Evolutionary conservation across 1,140 invertebrate genomes (phyloP).

Genomic region (Drosophila bocqueti): DNA sequence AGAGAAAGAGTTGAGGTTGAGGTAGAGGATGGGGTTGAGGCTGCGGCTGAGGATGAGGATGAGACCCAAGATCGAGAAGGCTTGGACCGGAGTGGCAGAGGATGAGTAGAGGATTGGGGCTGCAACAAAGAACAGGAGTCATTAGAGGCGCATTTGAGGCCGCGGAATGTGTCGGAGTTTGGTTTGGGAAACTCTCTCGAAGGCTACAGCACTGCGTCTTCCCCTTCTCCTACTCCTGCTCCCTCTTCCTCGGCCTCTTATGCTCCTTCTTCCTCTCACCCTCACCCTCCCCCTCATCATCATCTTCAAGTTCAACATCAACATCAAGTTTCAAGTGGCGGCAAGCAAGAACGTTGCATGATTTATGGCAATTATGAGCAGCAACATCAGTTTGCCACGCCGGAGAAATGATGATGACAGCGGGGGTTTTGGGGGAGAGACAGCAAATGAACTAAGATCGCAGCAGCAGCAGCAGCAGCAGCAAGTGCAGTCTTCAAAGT

Average conservation of each 20-base stretch:
- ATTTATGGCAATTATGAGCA: constrained; percentile 81
- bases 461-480: constrained; percentile 3
- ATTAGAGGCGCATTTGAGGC: constrained; percentile 78
- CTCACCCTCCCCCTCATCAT: neutral
- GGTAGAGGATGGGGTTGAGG: constrained; percentile 1
- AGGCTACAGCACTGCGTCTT: constrained; percentile 5
- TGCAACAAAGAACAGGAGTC: constrained; percentile 80
- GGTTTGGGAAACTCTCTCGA: constrained; percentile 32
- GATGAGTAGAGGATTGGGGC: constrained; percentile 41
- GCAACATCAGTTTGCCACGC: constrained; percentile 31
- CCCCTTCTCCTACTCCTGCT: neutral
- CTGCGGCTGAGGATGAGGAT: constrained; percentile 22
- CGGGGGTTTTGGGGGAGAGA: neutral
- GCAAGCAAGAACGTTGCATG: constrained; percentile 72
- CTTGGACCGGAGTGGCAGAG: constrained; percentile 1
- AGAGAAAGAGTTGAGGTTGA: constrained; percentile 24
- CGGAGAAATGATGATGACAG: constrained; percentile 39
- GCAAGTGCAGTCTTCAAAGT: constrained; percentile 51
- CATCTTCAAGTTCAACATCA: constrained; percentile 39
- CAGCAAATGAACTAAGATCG: constrained; percentile 14
- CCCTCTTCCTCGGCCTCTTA: neutral
- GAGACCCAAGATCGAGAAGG: constrained; percentile 9
- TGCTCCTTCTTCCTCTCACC: neutral
- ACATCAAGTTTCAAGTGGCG: constrained; percentile 59
- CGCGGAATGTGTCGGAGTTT: constrained; percentile 62